Evolutionary conservation across 2,888 invertebrate species (phyloP).

Genomic region (Apotomis capreana): DNA sequence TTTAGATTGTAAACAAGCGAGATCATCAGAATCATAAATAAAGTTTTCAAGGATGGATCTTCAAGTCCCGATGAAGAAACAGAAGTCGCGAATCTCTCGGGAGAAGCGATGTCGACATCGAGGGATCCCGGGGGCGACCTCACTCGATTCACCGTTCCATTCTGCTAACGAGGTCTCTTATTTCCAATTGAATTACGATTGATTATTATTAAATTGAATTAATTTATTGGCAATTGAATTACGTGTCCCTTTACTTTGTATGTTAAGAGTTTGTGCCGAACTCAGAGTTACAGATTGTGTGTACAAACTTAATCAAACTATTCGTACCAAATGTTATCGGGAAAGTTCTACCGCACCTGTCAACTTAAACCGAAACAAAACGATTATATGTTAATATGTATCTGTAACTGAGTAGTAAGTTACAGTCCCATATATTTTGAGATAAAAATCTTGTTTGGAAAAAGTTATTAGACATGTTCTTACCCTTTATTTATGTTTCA

Average conservation of each 20-base stretch:
- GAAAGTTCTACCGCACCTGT: neutral
- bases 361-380: neutral
- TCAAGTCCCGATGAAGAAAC: constrained; percentile 13
- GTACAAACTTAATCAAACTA: neutral
- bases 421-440: no score
- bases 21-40: constrained; percentile 5
- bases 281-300: neutral
- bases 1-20: constrained; percentile 14
- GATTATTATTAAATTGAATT: no score
- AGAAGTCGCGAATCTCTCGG: constrained; percentile 9
- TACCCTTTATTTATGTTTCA: no score
- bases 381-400: no score
- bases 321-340: neutral
- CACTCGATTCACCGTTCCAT: constrained; percentile 13
- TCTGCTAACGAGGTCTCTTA: constrained; percentile 28
- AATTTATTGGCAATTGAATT: no score
- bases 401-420: no score
- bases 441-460: no score
- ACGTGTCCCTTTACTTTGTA: constrained; percentile 1
- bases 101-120: constrained; percentile 2
- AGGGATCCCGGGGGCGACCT: constrained; percentile 9
- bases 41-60: constrained; percentile 1
- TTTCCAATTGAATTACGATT: constrained; percentile 25
- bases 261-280: neutral
- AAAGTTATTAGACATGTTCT: no score